Evolutionary conservation across 2,888 invertebrate genomes (phyloP).

Genomic region (Atethmia centrago): DNA sequence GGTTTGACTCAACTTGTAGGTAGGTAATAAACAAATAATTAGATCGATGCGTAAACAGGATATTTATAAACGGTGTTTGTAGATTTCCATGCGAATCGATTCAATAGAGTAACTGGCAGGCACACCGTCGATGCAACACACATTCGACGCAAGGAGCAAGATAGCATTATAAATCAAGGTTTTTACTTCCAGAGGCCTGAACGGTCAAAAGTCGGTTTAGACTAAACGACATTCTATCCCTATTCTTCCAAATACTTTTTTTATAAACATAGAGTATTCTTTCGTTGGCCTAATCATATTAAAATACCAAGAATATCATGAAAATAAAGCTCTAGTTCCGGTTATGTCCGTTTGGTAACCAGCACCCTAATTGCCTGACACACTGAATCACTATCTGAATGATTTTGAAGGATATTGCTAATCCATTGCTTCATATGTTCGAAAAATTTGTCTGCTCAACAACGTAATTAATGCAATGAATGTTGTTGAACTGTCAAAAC

Average conservation of each 20-base stretch:
- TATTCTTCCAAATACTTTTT: neutral
- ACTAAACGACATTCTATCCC: neutral
- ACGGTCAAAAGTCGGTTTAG: neutral
- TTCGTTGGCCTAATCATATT: neutral
- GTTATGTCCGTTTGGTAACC: neutral
- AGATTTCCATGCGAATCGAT: slow-evolving; percentile 40
- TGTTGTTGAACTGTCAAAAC: too few species aligned
- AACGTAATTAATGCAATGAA: too few species aligned
- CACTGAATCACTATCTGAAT: too few species aligned
- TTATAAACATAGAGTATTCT: too few species aligned
- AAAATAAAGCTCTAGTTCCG: neutral
- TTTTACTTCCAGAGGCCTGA: neutral
- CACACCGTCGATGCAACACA: slow-evolving; percentile 4
- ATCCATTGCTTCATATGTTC: too few species aligned
- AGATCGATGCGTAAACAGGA: slow-evolving; percentile 50
- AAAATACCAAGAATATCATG: neutral
- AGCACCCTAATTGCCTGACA: too few species aligned
- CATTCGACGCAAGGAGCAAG: neutral
- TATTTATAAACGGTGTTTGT: slow-evolving; percentile 51
- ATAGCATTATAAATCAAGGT: neutral
- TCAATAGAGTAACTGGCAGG: slow-evolving; percentile 9
- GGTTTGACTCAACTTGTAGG: slow-evolving; percentile 35
- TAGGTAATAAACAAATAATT: slow-evolving; percentile 48
- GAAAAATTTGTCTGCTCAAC: too few species aligned
- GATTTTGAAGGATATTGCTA: too few species aligned